Conservation (phyloP, 2,888 invertebrate species). For the Micoletzkya japonica region DNA sequence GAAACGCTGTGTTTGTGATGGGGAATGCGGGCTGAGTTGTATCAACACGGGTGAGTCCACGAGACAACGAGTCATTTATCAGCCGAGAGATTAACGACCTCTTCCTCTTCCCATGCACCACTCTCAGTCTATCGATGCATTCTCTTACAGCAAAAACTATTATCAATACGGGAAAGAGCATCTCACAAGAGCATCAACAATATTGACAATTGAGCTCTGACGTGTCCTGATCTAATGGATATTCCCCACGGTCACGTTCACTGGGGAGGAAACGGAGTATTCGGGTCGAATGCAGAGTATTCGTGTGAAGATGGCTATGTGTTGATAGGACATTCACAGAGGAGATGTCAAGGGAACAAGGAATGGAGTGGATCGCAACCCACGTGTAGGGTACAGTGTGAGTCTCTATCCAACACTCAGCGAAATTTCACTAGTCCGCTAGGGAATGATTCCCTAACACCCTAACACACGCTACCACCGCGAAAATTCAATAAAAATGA, state of each 20-base stretch:
- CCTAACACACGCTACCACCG: no score
- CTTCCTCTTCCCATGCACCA: no score
- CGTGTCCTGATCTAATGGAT: slow-evolving; percentile 16
- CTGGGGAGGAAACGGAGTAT: slow-evolving; percentile 31
- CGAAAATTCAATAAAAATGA: no score
- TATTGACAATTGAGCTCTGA: background rate
- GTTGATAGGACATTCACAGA: slow-evolving; percentile 64
- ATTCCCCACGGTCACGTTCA: slow-evolving; percentile 23
- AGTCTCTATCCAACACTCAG: background rate
- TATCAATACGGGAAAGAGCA: no score
- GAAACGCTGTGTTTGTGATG: slow-evolving; percentile 89
- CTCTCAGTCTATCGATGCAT: no score
- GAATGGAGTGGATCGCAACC: slow-evolving; percentile 67
- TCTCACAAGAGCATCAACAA: no score
- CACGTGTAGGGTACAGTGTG: slow-evolving; percentile 62
- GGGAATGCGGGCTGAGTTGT: slow-evolving; percentile 91
- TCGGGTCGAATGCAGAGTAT: slow-evolving; percentile 64
- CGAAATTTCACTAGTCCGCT: slow-evolving; percentile 10
- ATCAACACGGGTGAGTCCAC: slow-evolving; percentile 90
- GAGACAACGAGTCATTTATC: no score
- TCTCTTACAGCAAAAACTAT: no score
- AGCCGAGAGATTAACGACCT: no score
- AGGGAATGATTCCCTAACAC: no score
- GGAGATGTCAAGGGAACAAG: slow-evolving; percentile 67
- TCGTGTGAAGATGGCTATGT: slow-evolving; percentile 65